Conservation (phyloP, 2,113 vertebrate genomes). For the Dasypus novemcinctus region DNA sequence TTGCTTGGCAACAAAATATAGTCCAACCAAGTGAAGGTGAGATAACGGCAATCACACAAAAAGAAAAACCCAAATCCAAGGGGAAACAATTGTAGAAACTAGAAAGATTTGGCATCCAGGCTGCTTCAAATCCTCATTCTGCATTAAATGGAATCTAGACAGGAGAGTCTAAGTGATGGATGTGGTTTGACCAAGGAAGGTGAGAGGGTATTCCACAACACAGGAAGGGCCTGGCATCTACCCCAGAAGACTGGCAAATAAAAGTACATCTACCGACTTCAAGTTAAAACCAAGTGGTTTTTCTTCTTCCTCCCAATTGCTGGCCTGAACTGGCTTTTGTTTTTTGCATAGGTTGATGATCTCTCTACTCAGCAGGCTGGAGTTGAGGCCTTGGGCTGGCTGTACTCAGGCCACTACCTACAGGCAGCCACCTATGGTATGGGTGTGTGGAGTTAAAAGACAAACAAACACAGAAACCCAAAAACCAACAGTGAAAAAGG, state of each 20-base stretch:
- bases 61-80: not conserved
- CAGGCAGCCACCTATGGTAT: not conserved
- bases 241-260: not conserved
- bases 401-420: not conserved
- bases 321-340: not conserved
- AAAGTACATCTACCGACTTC: not conserved
- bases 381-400: not conserved
- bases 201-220: not conserved
- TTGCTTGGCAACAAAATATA: not conserved
- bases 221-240: not conserved
- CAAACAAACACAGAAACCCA: no score
- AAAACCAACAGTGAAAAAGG: no score
- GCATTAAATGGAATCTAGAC: not conserved
- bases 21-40: not conserved
- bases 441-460: no score
- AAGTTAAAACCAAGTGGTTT: not conserved
- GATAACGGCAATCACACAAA: no score
- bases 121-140: no score
- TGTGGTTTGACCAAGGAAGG: not conserved
- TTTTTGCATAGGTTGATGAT: not conserved
- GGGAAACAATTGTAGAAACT: not conserved
- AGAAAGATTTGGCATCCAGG: rapidly evolving
- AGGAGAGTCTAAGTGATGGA: no score
- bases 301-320: not conserved
- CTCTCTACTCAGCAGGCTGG: not conserved